Evolutionary conservation across 2,888 invertebrate genomes (phyloP).

Genomic region (Drosophila buzzatii): DNA sequence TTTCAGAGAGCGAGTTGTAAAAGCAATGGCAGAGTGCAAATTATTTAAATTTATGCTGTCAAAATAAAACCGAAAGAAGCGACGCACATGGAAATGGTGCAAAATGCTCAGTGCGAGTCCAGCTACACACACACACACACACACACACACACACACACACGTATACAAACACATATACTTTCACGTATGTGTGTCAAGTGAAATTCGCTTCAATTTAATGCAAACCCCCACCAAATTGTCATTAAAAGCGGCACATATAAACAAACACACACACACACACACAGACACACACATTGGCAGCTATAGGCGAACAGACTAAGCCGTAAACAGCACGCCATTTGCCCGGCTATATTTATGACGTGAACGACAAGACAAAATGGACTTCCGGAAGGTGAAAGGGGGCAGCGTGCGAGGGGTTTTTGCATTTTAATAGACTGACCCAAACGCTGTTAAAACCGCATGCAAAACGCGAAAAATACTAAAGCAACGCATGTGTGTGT

Average conservation of each 20-base stretch:
- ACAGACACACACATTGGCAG: constrained; percentile 15
- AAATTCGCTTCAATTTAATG: constrained; percentile 75
- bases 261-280: constrained; percentile 32
- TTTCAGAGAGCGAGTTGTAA: constrained; percentile 47
- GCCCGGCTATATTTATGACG: constrained; percentile 75
- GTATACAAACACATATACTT: background rate
- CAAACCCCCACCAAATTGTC: constrained; percentile 78
- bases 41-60: constrained; percentile 76
- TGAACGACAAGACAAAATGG: constrained; percentile 82
- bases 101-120: constrained; percentile 31
- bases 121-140: constrained; percentile 5
- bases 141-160: background rate
- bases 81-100: constrained; percentile 18
- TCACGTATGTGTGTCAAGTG: constrained; percentile 66
- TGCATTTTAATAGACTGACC: constrained; percentile 82
- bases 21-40: constrained; percentile 55
- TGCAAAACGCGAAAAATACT: constrained; percentile 72
- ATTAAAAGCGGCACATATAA: constrained; percentile 69
- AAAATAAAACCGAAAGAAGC: constrained; percentile 37
- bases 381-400: constrained; percentile 63
- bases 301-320: constrained; percentile 37
- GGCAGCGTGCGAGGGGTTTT: constrained; percentile 40
- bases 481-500: constrained; percentile 22
- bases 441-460: constrained; percentile 75
- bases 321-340: constrained; percentile 75